phyloP scores from a whole-genome alignment of 1,140 invertebrate genomes.

The Drosophila mojavensis region DNA sequence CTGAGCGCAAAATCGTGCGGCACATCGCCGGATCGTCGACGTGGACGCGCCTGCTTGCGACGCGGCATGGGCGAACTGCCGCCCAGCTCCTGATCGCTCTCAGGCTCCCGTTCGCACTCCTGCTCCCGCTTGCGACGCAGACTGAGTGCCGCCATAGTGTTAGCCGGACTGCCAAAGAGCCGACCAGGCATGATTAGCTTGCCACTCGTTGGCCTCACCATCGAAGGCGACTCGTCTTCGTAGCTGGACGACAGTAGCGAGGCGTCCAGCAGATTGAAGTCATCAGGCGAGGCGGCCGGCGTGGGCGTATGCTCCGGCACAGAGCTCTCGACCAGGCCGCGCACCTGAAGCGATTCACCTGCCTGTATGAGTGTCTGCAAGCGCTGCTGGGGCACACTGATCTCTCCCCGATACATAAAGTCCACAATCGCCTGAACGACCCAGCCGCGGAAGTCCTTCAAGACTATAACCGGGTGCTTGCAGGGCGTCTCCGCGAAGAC shows the following conservation, averaged over 20 bases:
- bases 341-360: slow-evolving; percentile 93
- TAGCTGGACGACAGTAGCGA: slow-evolving; percentile 72
- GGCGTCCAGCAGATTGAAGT: slow-evolving; percentile 84
- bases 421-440: slow-evolving; percentile 94
- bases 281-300: slow-evolving; percentile 86
- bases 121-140: slow-evolving; percentile 82
- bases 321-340: slow-evolving; percentile 90
- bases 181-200: slow-evolving; percentile 74
- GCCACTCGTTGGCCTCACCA: slow-evolving; percentile 56
- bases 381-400: slow-evolving; percentile 93
- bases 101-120: slow-evolving; percentile 58
- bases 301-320: slow-evolving; percentile 87
- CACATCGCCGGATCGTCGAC: slow-evolving; percentile 91
- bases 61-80: slow-evolving; percentile 90
- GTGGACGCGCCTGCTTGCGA: slow-evolving; percentile 91
- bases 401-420: slow-evolving; percentile 96
- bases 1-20: slow-evolving; percentile 85
- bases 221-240: slow-evolving; percentile 74
- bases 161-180: slow-evolving; percentile 61
- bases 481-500: slow-evolving; percentile 96
- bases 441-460: slow-evolving; percentile 94
- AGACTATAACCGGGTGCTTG: slow-evolving; percentile 95
- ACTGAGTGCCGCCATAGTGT: slow-evolving; percentile 64
- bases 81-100: slow-evolving; percentile 71
- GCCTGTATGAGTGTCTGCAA: slow-evolving; percentile 92